A percentile compares a stretch with the other conserved stretches of the same genome.
Evolutionary conservation across 2,888 invertebrate species (phyloP).

Genomic region (Sinopyrophorus schimmeli): DNA sequence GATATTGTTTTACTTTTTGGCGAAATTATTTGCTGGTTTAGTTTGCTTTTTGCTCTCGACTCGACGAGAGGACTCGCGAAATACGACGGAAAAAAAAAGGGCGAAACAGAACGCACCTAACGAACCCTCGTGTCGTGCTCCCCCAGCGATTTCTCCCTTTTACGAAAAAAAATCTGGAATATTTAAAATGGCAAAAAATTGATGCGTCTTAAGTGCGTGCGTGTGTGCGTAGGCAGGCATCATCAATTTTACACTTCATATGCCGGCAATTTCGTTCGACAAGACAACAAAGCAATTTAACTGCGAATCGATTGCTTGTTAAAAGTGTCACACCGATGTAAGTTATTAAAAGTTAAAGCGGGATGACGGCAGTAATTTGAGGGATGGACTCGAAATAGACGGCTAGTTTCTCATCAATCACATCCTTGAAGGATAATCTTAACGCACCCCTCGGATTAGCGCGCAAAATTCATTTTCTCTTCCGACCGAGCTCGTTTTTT

Average conservation of each 20-base stretch:
- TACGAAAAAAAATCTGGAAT: too few relatives aligned
- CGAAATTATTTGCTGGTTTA: too few relatives aligned
- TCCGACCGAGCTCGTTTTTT: too few relatives aligned
- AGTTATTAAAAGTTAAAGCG: constrained; percentile 51
- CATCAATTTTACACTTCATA: constrained; percentile 22
- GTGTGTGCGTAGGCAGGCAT: neutral
- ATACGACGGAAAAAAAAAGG: too few relatives aligned
- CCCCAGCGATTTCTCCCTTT: too few relatives aligned
- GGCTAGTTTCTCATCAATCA: constrained; percentile 50
- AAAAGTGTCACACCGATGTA: constrained; percentile 47
- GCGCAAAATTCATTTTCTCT: too few relatives aligned
- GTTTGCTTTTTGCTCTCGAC: too few relatives aligned
- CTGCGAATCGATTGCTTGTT: constrained; percentile 43
- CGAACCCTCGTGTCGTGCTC: too few relatives aligned
- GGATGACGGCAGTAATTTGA: constrained; percentile 47
- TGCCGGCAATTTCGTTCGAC: constrained; percentile 14
- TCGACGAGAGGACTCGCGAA: too few relatives aligned
- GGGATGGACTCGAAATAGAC: constrained; percentile 48
- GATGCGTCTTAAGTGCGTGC: neutral
- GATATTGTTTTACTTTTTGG: constrained; percentile 21
- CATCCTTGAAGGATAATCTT: constrained; percentile 41
- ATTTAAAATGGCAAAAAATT: neutral
- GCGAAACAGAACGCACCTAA: too few relatives aligned
- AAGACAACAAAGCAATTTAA: constrained; percentile 24
- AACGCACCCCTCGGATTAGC: too few relatives aligned